Evolutionary conservation across 2,797 vertebrate genomes (phyloP), one percentile per base, ranked within the genome.

Genomic region (Dermochelys coriacea): DNA sequence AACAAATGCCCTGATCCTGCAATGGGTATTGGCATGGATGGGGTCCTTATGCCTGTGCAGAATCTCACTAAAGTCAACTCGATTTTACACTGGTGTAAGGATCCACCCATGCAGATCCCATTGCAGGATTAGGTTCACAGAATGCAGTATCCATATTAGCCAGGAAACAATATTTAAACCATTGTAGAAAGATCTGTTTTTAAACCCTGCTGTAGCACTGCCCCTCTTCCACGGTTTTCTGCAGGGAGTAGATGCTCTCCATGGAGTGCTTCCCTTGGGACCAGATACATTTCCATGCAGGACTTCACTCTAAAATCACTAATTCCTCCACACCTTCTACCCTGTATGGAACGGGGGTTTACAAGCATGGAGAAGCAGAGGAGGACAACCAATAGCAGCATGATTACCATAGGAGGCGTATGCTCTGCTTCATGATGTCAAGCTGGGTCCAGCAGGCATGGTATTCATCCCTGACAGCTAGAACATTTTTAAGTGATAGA

Each of bases 141-240:
- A 41, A 80, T 88, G 80, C n/a, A 34, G 87, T 82, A 95, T 57
- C 11, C 71, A 74, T 45, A 79, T 71, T 12, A 95, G 68, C 92
- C 86, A 77, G 51, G 84, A 93, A 95, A 59, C 57, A 92, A 84
- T 61, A 86, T 41, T 85, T 27, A 49, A 16, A 91, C 71, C 82
- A 55, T 75, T 52, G 91, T 18, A 88, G 12, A 64, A 90, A 90
- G 77, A 82, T 93, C 87, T 93, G 55, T 94, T 96, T 96, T 90
- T 93, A 86, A 96, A 34, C n/a, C 51, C 37, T 50, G 52, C 2
- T 9, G 55, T 80, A 90, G 92, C 74, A 74, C 15, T 83, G 84
- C 7, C 31, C 4, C 11, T 80, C 45, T 90, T 92, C 50, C 19
- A 71, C 11, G 41, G n/a, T 77, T 77, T 94, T 71, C 84, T 91